Base-by-base conservation (phyloP, 2,797 vertebrate genomes). In the Thaleichthys pacificus region DNA sequence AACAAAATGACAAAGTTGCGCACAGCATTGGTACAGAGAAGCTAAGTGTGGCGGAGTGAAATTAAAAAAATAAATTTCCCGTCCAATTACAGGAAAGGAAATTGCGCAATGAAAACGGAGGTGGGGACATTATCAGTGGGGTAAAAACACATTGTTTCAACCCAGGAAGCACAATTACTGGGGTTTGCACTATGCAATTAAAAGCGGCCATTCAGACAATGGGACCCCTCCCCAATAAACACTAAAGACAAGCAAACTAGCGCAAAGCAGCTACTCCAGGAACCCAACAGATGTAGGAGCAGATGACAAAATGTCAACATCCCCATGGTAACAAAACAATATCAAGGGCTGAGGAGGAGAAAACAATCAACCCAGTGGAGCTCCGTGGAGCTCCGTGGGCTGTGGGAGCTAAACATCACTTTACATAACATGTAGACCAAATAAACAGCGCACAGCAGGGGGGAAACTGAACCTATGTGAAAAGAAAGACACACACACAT, bases 21-120 rank as follows among this genome's bases (percentile, higher is more conserved):
- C 83, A 84, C 78, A 82, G 75, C 79, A 78, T 54, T 77, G 77
- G 65, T 78, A 74, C 38, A 8, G 69, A 72, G 77, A 72, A 81
- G 83, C 76, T 64, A 78, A 83, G 83, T 80, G 84, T 81, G 85
- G 85, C 77, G 22, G 79, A 66, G 72, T 86, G 77, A 83, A 90
- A 90, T 88, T 87, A 85, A 82, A 81, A 56, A 87, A 88, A 89
- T 87, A 89, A 81, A 90, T 89, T 87, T 70, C 74, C 76, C 70
- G 81, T 85, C 84, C 90, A 91, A 92, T 91, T 89, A 91, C 91
- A 91, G 84, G 42, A 47, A 83, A 75, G 26, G 72, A 77, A 85
- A 85, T 86, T 84, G 84, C 85, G 87, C 84, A 80, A 84, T 35
- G 74, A 72, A 79, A 87, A 84, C 15, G 5, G 74, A 84, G 80